These are phyloP conservation scores for Latrodectus geometricus DNA, from an alignment of 1,140 invertebrate species.

Conservation along the genomic window DNA sequence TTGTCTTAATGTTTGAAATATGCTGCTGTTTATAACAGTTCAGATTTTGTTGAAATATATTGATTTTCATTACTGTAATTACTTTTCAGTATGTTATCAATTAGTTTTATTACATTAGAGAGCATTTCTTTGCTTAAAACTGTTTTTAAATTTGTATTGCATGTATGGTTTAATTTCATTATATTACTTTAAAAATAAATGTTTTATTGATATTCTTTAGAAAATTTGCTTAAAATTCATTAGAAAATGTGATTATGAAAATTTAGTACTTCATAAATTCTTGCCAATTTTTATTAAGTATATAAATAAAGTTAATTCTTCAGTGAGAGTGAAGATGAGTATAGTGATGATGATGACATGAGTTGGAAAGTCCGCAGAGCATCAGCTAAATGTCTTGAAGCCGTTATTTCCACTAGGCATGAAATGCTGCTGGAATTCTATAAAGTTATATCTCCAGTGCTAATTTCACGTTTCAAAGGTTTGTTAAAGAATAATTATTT, in stretches of 20 bases:
- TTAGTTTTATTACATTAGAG: too few relatives aligned
- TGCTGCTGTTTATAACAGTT: too few relatives aligned
- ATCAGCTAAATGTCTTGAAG: conserved; percentile 97
- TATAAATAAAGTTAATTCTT: not conserved
- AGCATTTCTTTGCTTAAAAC: too few relatives aligned
- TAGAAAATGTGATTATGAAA: not conserved
- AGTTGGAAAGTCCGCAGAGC: conserved; percentile 97
- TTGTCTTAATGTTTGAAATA: too few relatives aligned
- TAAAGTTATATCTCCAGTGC: conserved; percentile 84
- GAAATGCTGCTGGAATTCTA: conserved; percentile 93
- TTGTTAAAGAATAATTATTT: conserved; percentile 32
- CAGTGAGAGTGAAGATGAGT: conserved; percentile 89
- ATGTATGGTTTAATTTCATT: too few relatives aligned
- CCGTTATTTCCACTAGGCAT: conserved; percentile 90
- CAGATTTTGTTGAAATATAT: too few relatives aligned
- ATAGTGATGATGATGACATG: conserved; percentile 99
- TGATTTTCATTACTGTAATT: too few relatives aligned
- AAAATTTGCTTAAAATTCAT: not conserved
- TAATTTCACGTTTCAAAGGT: conserved; percentile 93
- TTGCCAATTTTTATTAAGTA: too few relatives aligned
- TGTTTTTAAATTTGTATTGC: too few relatives aligned
- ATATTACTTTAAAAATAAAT: too few relatives aligned
- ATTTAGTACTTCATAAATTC: not conserved
- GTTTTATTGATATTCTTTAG: not conserved
- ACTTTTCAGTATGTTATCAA: too few relatives aligned